Base-by-base conservation (phyloP, 2,888 invertebrate genomes). In the Teleogryllus oceanicus region DNA sequence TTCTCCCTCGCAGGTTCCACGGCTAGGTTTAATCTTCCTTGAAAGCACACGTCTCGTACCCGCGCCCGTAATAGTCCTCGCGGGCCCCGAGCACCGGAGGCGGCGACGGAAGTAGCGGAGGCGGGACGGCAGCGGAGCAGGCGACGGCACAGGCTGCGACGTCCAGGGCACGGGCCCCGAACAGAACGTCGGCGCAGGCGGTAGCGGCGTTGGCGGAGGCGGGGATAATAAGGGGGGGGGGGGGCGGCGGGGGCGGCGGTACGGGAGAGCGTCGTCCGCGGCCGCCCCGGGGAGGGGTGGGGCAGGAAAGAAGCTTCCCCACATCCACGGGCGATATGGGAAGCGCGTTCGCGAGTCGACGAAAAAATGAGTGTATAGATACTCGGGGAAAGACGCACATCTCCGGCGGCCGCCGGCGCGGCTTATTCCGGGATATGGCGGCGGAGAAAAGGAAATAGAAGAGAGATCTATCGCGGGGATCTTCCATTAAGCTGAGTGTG, bases 21-120 rank as follows among this genome's bases (percentile, higher is more conserved):
- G 37, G 37, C 62, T n/a, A 62, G 62, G 62, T 62, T 62, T 62
- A 62, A 62, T 62, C 62, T 62, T 62, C 62, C 62, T 62, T 62
- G 62, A 62, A 62, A 62, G 62, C 62, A 62, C 13, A n/a, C 62
- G n/a, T n/a, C 62, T 62, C 62, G 62, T n/a, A 18, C 62, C 62
- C n/a, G 62, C n/a, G 62, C 4, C 4, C 37, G 37, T 37, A 37
- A 37, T 37, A 37, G 37, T 37, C 37, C 37, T 37, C 37, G 37
- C 37, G 37, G 37, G 37, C 37, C 37, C 37, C 37, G 37, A 37
- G 37, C 37, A 37, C 37, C 37, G 37, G 37, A 4, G 37, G 37
- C 4, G 37, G 37, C 37, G 37, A 8, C 37, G 37, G 37, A 4
- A 8, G 37, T 8, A 8, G 37, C 37, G 37, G 8, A 5, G 37